Base-by-base conservation (phyloP, 2,888 invertebrate genomes). In the Philaethria dido region DNA sequence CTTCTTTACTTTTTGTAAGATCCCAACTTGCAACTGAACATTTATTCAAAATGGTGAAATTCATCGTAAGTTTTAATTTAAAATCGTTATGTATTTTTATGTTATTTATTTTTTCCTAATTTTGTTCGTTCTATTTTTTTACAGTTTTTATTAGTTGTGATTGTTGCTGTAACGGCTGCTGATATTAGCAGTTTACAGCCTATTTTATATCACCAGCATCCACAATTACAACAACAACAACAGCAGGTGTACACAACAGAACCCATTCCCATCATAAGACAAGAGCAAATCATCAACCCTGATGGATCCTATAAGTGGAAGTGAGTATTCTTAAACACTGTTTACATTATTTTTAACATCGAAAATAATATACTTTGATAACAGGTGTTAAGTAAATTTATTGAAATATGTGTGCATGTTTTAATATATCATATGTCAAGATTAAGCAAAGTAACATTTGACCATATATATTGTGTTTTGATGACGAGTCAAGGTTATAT, bases 261-360 rank as follows among this genome's bases (percentile, higher is more conserved):
- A 71, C 94, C 94, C 0, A 94, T 95, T 39, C 95, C 95, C 14
- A 95, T 95, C 67, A 85, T 95, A 55, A 84, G 94, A 64, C 95
- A 95, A 81, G 95, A 95, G 73, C 94, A 95, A 75, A 93, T 95
- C 77, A 93, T 95, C 20, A 95, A 95, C 76, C 94, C 94, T 36
- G 95, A 95, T 82, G 95, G 95, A 71, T 94, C 95, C 63, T 94
- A 94, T 74, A 93, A 92, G 77, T 94, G 90, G 86, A 93, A 90
- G 92, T 93, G 50, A 75, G 74, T 72, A 50, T 29, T 52, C 33
- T 20, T 45, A 25, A 16, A 0, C 16, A 50, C 8, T n/a, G n/a
- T 42, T 39, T 39, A 42, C 9, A 20, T 39, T 5, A 22, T 20
- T 5, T 57, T n/a, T 22, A 57, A 36, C 5, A 22, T 42, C 22